phyloP scores from a whole-genome alignment of 2,797 vertebrate genomes.

The Microchirus variegatus region DNA sequence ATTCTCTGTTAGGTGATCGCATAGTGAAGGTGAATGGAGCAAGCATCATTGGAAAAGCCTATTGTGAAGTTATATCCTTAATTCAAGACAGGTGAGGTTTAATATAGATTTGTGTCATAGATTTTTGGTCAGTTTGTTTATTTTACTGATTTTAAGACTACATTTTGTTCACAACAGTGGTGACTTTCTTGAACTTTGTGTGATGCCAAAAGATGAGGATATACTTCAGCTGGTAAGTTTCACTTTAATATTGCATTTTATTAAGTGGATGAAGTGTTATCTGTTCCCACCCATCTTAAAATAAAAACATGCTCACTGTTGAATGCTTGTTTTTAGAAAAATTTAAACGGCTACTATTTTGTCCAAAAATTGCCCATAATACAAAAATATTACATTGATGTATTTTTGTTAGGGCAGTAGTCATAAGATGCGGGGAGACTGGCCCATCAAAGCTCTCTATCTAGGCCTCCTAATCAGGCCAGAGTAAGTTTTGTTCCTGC shows the following conservation, averaged over 20 bases:
- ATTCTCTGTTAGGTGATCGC: conserved; percentile 87
- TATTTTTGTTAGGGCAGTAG: conserved; percentile 47
- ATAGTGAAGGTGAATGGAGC: conserved; percentile 97
- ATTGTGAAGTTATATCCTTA: conserved; percentile 96
- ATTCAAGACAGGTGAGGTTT: conserved; percentile 94
- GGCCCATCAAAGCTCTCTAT: conserved; percentile 68
- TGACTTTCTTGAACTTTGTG: conserved; percentile 92
- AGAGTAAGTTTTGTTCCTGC: conserved; percentile 58
- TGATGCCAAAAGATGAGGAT: conserved; percentile 99
- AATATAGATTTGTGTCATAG: neutral
- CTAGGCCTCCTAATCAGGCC: conserved; percentile 82
- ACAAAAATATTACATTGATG: conserved; percentile 54
- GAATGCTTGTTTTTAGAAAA: neutral
- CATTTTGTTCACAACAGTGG: conserved; percentile 81
- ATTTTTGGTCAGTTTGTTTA: neutral
- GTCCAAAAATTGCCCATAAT: neutral
- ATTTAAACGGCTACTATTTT: neutral
- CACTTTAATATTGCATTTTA: neutral
- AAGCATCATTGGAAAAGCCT: conserved; percentile 98
- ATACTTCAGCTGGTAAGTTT: conserved; percentile 95
- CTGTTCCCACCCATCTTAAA: neutral
- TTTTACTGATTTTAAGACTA: neutral
- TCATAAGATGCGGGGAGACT: conserved; percentile 47
- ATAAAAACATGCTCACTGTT: neutral
- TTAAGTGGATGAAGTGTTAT: neutral